Evolutionary conservation across 2,888 invertebrate species (phyloP), one percentile per base, ranked within the genome.

Genomic region (Lathronympha strigana): DNA sequence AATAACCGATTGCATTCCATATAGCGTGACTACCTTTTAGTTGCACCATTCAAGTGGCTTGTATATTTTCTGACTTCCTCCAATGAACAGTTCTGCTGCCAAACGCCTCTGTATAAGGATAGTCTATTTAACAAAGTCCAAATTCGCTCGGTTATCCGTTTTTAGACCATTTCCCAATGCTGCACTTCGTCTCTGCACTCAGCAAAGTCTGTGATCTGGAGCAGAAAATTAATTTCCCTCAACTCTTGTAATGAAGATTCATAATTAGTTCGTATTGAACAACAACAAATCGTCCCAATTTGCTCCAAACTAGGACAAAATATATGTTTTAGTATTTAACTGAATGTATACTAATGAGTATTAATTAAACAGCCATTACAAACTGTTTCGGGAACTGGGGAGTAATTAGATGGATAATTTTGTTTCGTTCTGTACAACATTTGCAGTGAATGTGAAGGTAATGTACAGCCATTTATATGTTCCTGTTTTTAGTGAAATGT

Each of bases 161-260:
- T n/a, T n/a, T n/a, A n/a, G n/a, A n/a, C n/a, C n/a, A n/a, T n/a
- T n/a, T n/a, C n/a, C n/a, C n/a, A n/a, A n/a, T n/a, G n/a, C n/a
- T n/a, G n/a, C n/a, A n/a, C n/a, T n/a, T n/a, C n/a, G n/a, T n/a
- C n/a, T n/a, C n/a, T n/a, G n/a, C n/a, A n/a, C n/a, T n/a, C n/a
- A n/a, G n/a, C n/a, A n/a, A n/a, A n/a, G n/a, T n/a, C n/a, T 38
- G 23, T 33, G 11, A 70, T 57, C 55, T 72, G 68, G 72, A 76
- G 73, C 67, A 74, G 71, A 75, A 36, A 36, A 36, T 36, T 36
- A 36, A n/a, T 38, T 17, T 43, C 73, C 61, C 69, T 50, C 69
- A 75, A 73, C 70, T 70, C 72, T 69, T 66, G 71, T 76, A 76
- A 76, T 76, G 74, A 76, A 76, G 72, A 72, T 69, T 72, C 70